These are phyloP conservation scores for Pomatostomus ruficeps DNA, from an alignment of 2,113 vertebrate genomes.

Conservation along the genomic window DNA sequence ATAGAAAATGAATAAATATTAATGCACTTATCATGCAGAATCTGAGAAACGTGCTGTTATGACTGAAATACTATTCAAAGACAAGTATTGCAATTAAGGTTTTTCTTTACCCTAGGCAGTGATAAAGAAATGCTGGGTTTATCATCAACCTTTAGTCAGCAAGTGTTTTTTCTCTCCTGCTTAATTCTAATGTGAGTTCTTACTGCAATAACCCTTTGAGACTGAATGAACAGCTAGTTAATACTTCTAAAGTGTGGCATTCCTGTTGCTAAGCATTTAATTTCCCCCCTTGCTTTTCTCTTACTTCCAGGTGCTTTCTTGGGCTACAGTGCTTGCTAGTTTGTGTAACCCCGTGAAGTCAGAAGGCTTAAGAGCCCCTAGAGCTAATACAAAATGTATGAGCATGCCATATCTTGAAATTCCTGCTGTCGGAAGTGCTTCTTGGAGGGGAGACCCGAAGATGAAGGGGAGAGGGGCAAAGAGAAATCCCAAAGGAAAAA, in stretches of 20 bases:
- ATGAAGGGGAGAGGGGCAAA: background rate
- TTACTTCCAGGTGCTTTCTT: slow-evolving; percentile 40
- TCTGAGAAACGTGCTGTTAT: slow-evolving; percentile 70
- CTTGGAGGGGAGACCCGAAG: slow-evolving; percentile 28
- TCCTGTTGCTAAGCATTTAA: slow-evolving; percentile 57
- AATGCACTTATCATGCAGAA: slow-evolving; percentile 71
- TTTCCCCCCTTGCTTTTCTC: background rate
- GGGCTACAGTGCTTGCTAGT: background rate
- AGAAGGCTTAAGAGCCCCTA: slow-evolving; percentile 44
- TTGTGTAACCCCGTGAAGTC: slow-evolving; percentile 45
- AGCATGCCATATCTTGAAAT: background rate
- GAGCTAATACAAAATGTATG: slow-evolving; percentile 50
- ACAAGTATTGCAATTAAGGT: slow-evolving; percentile 73
- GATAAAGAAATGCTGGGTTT: slow-evolving; percentile 63
- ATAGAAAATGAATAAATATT: slow-evolving; percentile 75
- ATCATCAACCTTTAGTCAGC: slow-evolving; percentile 53
- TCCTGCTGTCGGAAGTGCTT: slow-evolving; percentile 14
- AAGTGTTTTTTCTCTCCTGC: background rate
- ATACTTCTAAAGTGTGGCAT: slow-evolving; percentile 52
- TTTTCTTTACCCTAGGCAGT: slow-evolving; percentile 69
- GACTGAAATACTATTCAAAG: slow-evolving; percentile 76
- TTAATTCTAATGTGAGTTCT: slow-evolving; percentile 64
- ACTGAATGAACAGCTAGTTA: slow-evolving; percentile 61
- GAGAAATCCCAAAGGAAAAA: background rate
- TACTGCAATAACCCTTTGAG: slow-evolving; percentile 56